Percentiles rank a stretch among this genome's conserved stretches.
These are phyloP conservation scores for Drosophila teissieri DNA, from an alignment of 1,140 invertebrate genomes.

Conservation along the genomic window DNA sequence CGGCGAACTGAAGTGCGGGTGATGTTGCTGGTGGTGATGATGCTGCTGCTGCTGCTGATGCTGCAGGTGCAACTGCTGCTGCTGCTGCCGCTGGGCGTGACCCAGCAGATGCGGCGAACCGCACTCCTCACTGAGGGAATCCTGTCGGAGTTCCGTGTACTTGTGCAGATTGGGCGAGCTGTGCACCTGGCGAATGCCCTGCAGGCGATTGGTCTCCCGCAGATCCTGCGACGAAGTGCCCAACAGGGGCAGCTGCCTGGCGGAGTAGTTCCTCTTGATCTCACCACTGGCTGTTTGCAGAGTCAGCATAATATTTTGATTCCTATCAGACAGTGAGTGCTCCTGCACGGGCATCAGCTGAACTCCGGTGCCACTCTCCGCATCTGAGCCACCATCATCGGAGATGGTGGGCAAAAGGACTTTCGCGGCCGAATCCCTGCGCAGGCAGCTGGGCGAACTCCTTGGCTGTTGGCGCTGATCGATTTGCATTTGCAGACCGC, in stretches of 20 bases:
- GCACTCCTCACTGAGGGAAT: conserved; percentile 51
- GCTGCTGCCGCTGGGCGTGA: conserved; percentile 60
- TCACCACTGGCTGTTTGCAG: conserved; percentile 76
- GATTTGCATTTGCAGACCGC: conserved; percentile 82
- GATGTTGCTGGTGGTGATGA: conserved; percentile 54
- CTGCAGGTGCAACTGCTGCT: conserved; percentile 47
- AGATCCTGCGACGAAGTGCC: conserved; percentile 76
- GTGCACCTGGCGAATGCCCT: conserved; percentile 81
- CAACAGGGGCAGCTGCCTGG: conserved; percentile 68
- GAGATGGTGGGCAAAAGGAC: conserved; percentile 78
- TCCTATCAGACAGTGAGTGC: conserved; percentile 59
- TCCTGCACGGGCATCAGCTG: conserved; percentile 65
- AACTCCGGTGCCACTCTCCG: conserved; percentile 29
- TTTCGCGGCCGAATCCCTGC: conserved; percentile 79
- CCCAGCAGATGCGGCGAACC: conserved; percentile 69
- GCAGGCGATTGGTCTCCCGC: conserved; percentile 55
- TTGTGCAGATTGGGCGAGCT: conserved; percentile 83
- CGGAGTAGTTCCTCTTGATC: conserved; percentile 81
- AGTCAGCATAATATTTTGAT: conserved; percentile 76
- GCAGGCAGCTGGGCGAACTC: conserved; percentile 67
- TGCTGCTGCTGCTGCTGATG: conserved; percentile 27
- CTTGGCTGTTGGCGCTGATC: conserved; percentile 61
- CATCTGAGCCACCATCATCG: conserved; percentile 74
- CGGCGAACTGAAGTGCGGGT: conserved; percentile 52
- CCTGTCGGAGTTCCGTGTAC: conserved; percentile 61